These are phyloP conservation scores for Delia radicum DNA, from an alignment of 1,140 invertebrate species.

Conservation along the genomic window DNA sequence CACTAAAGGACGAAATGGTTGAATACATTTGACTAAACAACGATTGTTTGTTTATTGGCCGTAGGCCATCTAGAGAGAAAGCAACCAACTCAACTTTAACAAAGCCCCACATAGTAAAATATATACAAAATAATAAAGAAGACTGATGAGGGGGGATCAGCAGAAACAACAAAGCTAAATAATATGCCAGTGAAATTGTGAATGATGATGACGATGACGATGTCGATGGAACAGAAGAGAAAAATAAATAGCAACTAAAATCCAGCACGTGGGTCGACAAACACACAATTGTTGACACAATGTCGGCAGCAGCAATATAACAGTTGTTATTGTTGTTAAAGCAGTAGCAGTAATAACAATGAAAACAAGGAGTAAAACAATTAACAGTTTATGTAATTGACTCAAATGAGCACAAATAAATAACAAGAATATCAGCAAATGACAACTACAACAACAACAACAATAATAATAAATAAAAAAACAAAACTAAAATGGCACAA, in stretches of 20 bases:
- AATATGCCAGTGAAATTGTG: too few species aligned
- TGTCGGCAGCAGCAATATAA: not conserved
- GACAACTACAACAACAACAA: not conserved
- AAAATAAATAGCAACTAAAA: not conserved
- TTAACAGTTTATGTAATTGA: conserved; percentile 22
- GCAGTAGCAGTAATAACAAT: not conserved
- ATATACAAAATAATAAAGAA: not conserved
- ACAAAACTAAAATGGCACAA: too few species aligned
- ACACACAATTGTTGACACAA: not conserved
- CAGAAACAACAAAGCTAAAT: not conserved
- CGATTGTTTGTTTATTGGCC: conserved; percentile 6
- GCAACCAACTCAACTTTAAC: not conserved
- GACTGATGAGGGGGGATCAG: not conserved
- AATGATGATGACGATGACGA: not conserved
- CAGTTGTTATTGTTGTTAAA: not conserved
- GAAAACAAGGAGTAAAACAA: conserved; percentile 16
- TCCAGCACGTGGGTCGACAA: not conserved
- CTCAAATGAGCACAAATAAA: conserved; percentile 18
- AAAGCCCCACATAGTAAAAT: not conserved
- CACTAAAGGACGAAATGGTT: not conserved
- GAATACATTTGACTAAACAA: not conserved
- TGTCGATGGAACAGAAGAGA: not conserved
- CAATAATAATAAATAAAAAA: not conserved
- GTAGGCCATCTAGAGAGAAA: not conserved
- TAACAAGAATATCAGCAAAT: not conserved